phyloP scores from a whole-genome alignment of 2,797 vertebrate species.

The Orientallactaga sibirica region DNA sequence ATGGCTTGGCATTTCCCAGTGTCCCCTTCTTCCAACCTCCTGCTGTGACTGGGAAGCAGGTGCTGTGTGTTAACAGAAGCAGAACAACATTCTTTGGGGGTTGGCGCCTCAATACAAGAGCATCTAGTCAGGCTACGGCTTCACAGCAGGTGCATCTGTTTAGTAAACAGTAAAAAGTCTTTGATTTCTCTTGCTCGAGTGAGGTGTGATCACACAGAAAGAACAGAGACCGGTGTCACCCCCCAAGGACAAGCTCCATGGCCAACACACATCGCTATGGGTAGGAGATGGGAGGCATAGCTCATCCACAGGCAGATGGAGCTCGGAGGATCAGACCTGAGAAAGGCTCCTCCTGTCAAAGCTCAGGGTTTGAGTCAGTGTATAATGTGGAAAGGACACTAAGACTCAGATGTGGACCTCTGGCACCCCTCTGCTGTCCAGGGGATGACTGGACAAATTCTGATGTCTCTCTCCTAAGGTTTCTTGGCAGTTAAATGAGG shows the following conservation, averaged over 20 bases:
- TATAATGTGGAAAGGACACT: background rate
- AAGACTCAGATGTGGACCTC: background rate
- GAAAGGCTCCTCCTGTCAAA: background rate
- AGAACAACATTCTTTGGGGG: constrained; percentile 22
- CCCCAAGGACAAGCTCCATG: background rate
- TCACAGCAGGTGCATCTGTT: background rate
- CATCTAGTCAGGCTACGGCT: constrained; percentile 9
- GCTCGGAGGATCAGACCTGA: background rate
- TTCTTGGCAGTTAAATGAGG: constrained; percentile 35
- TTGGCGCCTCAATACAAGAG: background rate
- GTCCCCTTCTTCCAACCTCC: background rate
- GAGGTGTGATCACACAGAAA: background rate
- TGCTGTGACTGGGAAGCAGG: constrained; percentile 18
- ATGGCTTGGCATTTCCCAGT: constrained; percentile 18
- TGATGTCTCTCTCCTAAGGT: background rate
- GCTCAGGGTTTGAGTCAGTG: background rate
- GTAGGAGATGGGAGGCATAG: background rate
- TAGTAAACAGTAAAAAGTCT: constrained; percentile 12
- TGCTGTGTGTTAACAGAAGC: constrained; percentile 46
- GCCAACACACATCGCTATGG: too few relatives aligned
- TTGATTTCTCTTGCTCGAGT: background rate
- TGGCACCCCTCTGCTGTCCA: background rate
- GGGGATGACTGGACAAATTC: background rate
- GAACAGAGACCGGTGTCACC: background rate
- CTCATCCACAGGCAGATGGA: background rate